Conservation (phyloP, 2,113 vertebrate species). For the Myocastor coypus region DNA sequence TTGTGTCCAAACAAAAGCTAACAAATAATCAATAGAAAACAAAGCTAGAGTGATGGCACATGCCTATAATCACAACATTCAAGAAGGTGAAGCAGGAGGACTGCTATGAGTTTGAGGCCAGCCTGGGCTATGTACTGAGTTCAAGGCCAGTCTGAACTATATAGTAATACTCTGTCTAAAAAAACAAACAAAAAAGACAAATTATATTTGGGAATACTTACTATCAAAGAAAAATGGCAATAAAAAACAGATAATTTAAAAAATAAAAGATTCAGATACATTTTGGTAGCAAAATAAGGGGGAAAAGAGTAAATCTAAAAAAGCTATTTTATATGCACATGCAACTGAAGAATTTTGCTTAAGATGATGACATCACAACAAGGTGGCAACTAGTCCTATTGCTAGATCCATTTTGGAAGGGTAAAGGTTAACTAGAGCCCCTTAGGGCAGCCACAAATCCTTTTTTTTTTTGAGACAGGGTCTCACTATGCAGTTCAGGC, state of each 20-base stretch:
- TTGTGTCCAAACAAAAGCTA: background rate
- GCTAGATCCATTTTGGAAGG: background rate
- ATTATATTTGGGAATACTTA: background rate
- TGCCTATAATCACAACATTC: background rate
- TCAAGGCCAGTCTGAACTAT: background rate
- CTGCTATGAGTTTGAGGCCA: background rate
- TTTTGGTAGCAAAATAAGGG: conserved; percentile 22
- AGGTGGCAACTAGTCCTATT: background rate
- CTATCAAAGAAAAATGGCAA: background rate
- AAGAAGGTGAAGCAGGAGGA: background rate
- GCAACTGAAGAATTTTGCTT: background rate
- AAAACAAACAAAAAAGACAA: background rate
- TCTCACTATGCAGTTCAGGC: too few species aligned
- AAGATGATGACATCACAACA: background rate
- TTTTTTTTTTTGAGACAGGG: too few species aligned
- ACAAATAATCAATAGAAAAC: background rate
- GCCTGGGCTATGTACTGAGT: background rate
- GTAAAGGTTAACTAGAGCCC: background rate
- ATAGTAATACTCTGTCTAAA: background rate
- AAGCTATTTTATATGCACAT: background rate
- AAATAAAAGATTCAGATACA: background rate
- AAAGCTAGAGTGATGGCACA: background rate
- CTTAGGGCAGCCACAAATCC: background rate
- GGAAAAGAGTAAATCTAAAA: background rate
- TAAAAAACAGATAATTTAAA: background rate